These are phyloP conservation scores for Pleuronectes platessa DNA, from an alignment of 2,113 vertebrate genomes.

Conservation along the genomic window DNA sequence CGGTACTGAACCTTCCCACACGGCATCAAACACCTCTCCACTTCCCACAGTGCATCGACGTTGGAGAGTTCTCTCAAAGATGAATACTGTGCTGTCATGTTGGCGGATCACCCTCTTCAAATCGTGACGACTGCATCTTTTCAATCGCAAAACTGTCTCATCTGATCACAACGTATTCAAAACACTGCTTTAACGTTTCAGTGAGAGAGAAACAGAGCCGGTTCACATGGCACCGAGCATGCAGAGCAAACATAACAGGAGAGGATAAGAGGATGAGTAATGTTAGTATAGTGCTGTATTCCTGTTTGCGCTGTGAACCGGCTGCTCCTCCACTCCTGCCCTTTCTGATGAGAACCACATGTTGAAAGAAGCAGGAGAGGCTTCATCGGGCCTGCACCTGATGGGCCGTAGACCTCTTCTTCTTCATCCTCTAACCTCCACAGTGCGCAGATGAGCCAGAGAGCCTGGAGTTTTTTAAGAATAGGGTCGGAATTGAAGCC, in stretches of 20 bases:
- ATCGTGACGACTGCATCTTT: background rate
- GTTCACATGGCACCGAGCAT: conserved; percentile 47
- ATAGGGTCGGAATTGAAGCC: conserved; percentile 24
- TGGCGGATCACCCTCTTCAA: conserved; percentile 3
- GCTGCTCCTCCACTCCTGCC: conserved; percentile 43
- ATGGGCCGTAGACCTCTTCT: conserved; percentile 11
- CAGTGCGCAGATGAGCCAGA: conserved; percentile 29
- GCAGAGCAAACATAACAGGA: conserved; percentile 56
- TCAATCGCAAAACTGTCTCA: background rate
- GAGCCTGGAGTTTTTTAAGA: conserved; percentile 18
- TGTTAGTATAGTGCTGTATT: conserved; percentile 61
- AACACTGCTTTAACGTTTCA: background rate
- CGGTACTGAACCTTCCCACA: conserved; percentile 64
- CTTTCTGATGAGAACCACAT: conserved; percentile 73
- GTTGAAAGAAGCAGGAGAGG: conserved; percentile 44
- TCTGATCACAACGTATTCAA: background rate
- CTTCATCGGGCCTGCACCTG: conserved; percentile 46
- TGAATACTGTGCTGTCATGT: conserved; percentile 1
- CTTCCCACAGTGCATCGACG: conserved; percentile 62
- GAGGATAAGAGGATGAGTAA: conserved; percentile 59
- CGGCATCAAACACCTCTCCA: conserved; percentile 53
- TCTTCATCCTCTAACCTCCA: conserved; percentile 13
- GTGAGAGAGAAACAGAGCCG: conserved; percentile 13
- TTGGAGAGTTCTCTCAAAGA: conserved; percentile 26
- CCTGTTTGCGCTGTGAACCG: conserved; percentile 55